Evolutionary conservation across 2,113 vertebrate genomes (phyloP), one percentile per base, ranked within the genome.

Genomic region (Gambusia affinis): DNA sequence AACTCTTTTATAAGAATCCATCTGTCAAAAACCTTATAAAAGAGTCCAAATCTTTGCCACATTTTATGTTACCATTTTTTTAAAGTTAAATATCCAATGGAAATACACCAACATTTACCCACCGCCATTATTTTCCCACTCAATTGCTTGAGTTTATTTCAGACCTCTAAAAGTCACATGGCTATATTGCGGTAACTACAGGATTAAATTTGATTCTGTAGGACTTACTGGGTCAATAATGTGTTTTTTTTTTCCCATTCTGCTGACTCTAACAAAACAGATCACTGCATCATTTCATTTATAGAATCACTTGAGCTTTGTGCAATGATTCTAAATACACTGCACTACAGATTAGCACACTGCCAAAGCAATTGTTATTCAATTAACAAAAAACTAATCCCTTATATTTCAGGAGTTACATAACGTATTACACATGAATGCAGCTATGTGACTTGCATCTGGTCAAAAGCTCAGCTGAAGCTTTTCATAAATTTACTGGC

Each of bases 281-380:
- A 57, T 57, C 51, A 57, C 51, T 57, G 51, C 51, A 57, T n/a
- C 51, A 57, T 57, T 57, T 57, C 51, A 57, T 57, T 57, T 57
- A 57, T 57, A 24, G 51, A 24, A 57, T n/a, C 22, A 57, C 51
- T 54, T 54, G 22, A 24, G 51, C 51, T 57, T 8, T 7, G 10
- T 57, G 22, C 22, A 57, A 24, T 57, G 51, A n/a, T 57, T 22
- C 24, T 57, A 57, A 24, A 24, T 7, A n/a, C 51, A 57, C n/a
- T 57, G 8, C 22, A 10, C 51, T n/a, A n/a, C 10, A 10, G 6
- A 57, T 57, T 57, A n/a, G 5, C 17, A n/a, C 24, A 10, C 22
- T 7, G 22, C 6, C 7, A 57, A 54, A 8, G 24, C 51, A 57
- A 57, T 57, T 22, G 8, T 57, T 57, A 11, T 57, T 57, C 10